Percentiles rank a stretch among this genome's conserved stretches.
These are phyloP conservation scores for Sorex fumeus DNA, from an alignment of 2,113 vertebrate genomes.

Conservation along the genomic window DNA sequence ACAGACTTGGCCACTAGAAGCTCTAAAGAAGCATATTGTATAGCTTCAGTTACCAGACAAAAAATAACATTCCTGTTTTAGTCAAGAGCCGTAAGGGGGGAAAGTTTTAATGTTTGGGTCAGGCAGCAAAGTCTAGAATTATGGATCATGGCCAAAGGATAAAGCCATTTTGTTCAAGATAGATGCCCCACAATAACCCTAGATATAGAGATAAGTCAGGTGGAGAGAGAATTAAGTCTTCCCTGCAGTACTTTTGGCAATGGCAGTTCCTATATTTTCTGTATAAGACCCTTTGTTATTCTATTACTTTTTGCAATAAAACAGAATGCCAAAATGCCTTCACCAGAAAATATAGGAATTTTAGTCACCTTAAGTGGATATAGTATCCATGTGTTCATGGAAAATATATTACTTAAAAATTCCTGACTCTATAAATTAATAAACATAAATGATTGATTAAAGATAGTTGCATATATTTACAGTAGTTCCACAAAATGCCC, in stretches of 20 bases:
- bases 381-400: neutral
- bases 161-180: conserved; percentile 23
- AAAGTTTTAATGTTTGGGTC: neutral
- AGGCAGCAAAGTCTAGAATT: neutral
- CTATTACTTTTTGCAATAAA: neutral
- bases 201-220: neutral
- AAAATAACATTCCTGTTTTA: neutral
- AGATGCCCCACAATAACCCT: neutral
- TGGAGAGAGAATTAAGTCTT: neutral
- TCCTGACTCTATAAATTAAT: neutral
- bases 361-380: neutral
- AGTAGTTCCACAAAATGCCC: conserved; percentile 30
- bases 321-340: neutral
- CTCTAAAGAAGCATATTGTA: neutral
- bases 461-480: neutral
- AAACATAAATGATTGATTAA: conserved; percentile 3
- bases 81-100: neutral
- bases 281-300: neutral
- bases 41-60: neutral
- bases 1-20: neutral
- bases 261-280: neutral
- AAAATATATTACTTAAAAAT: neutral
- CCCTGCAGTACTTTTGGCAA: neutral
- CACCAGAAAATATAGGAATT: neutral
- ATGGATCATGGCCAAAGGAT: neutral